Evolutionary conservation across 1,140 invertebrate species (phyloP), one percentile per base, ranked within the genome.

Genomic region (Hylaeus volcanicus): DNA sequence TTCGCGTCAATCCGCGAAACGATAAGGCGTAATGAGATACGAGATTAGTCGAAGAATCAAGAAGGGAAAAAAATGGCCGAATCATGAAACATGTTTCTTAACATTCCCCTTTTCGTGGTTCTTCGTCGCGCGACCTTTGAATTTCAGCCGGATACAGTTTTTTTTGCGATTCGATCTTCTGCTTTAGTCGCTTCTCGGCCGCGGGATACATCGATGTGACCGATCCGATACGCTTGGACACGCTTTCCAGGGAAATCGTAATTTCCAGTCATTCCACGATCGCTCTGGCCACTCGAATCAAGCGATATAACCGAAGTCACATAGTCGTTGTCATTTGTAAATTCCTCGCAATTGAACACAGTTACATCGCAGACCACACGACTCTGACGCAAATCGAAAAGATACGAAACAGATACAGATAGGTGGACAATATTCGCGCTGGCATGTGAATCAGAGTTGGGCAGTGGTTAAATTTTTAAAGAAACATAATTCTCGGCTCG

Each of bases 281-380:
- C 83, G 83, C 75, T 86, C 85, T 85, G 56, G 45, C 26, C 85
- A 86, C 12, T 82, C 85, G 82, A 53, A 56, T 86, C 61, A 86
- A 86, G 85, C 84, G 84, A 86, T 85, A 72, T 82, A 82, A 75
- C 80, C 85, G 85, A 86, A 85, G 85, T 85, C 85, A 82, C 84
- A 85, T 86, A 78, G 58, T 86, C 85, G 84, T 86, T 86, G 83
- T 86, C 83, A 86, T 86, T 82, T 86, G 58, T 71, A 86, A 85
- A 85, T 70, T 72, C 26, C 76, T 68, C 65, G 48, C 83, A 85
- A 76, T 26, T 79, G 71, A 86, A 86, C 81, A 86, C 85, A 86
- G 70, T 26, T 26, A 79, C 81, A 73, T 74, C 81, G 81, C 85
- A 85, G 71, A 78, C 53, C 86, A 87, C 85, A 84, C 77, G 75